These are phyloP conservation scores for Drosophila putrida DNA, from an alignment of 2,888 invertebrate genomes.

Conservation along the genomic window DNA sequence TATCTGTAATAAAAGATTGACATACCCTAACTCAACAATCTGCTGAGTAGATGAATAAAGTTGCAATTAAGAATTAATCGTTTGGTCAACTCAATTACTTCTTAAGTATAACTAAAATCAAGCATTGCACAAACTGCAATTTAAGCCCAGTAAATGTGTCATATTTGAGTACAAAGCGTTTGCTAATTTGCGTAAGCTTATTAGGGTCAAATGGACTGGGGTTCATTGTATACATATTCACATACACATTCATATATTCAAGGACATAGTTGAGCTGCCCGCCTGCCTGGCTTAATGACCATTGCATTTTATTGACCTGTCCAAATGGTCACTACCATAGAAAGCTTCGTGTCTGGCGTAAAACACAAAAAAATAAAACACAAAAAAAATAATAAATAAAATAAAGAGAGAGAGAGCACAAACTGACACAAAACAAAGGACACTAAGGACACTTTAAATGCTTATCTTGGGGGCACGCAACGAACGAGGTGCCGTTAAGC, in stretches of 20 bases:
- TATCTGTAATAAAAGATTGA: no score
- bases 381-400: neutral
- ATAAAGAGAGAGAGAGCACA: neutral
- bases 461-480: slow-evolving; percentile 50
- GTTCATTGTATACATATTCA: neutral
- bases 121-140: slow-evolving; percentile 5
- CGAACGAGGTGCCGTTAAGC: slow-evolving; percentile 50
- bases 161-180: neutral
- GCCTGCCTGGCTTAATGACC: slow-evolving; percentile 35
- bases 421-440: slow-evolving; percentile 9
- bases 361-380: neutral
- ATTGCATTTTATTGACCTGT: slow-evolving; percentile 57
- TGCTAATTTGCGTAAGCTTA: slow-evolving; percentile 17
- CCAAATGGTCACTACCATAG: slow-evolving; percentile 15
- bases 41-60: neutral
- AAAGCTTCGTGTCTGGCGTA: slow-evolving; percentile 26
- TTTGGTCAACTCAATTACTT: neutral
- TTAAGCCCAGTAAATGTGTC: neutral
- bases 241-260: slow-evolving; percentile 6
- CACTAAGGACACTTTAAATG: slow-evolving; percentile 54
- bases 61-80: neutral
- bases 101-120: neutral
- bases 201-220: neutral
- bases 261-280: slow-evolving; percentile 1
- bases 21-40: neutral